These are phyloP conservation scores for Calameuta filiformis DNA, from an alignment of 2,888 invertebrate species.

Conservation along the genomic window DNA sequence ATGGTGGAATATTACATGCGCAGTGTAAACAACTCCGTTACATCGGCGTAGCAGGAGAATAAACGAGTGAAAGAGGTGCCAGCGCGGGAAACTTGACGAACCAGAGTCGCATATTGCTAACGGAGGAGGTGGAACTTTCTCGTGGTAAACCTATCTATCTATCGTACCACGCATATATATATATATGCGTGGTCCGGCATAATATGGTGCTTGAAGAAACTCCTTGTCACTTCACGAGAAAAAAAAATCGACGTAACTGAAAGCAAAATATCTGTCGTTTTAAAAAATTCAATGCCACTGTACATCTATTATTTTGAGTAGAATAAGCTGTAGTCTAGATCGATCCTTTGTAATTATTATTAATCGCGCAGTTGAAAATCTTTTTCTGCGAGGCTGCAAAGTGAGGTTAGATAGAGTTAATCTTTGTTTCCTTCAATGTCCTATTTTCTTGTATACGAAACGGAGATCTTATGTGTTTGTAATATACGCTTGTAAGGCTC, in stretches of 20 bases:
- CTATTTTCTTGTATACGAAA: not conserved
- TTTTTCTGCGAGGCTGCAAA: not conserved
- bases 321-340: not conserved
- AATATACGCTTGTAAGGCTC: not conserved
- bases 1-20: slow-evolving; percentile 62
- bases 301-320: not conserved
- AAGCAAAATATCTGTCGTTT: not conserved
- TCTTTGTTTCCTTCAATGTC: not conserved
- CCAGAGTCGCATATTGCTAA: slow-evolving; percentile 60
- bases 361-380: not conserved
- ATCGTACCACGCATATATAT: not conserved
- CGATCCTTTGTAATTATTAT: not conserved
- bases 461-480: not conserved
- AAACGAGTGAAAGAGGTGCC: slow-evolving; percentile 55
- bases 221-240: not conserved
- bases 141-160: not conserved
- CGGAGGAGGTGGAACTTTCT: slow-evolving; percentile 49
- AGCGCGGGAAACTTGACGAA: slow-evolving; percentile 62
- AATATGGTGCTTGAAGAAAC: not conserved
- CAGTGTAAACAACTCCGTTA: slow-evolving; percentile 67
- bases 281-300: not conserved
- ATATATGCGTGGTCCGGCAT: no score
- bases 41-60: slow-evolving; percentile 62
- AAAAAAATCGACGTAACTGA: not conserved
- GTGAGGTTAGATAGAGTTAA: not conserved